Evolutionary conservation across 2,797 vertebrate genomes (phyloP), one percentile per base, ranked within the genome.

Genomic region (Dermochelys coriacea): DNA sequence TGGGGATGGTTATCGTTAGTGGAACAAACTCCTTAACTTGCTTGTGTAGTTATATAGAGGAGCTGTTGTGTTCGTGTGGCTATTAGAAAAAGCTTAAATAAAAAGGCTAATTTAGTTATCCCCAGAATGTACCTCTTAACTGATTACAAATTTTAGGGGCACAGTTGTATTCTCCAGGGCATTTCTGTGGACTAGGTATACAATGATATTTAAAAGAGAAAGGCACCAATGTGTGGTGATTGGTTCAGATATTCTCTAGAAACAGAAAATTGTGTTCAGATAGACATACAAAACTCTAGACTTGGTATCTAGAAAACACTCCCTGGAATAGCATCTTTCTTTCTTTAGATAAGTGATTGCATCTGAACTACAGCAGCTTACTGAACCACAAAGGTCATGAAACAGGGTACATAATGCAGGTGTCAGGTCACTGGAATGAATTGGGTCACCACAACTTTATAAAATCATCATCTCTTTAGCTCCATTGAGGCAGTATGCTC

Each of bases 391-490:
- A 92, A 96, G 90, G 89, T 93, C 92, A 91, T 86, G 95, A 97
- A 93, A 85, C 81, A 92, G 88, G 93, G 88, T 91, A 85, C 51
- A 84, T 96, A 94, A 96, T 95, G 98, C 90, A 55, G 16, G 64
- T 83, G 80, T 94, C 91, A 79, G 90, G 74, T 94, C 89, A 80
- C 93, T 95, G 93, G 95, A 95, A 93, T 85, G 94, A 94, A 96
- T 88, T 85, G 59, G 83, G 83, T 92, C 85, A 91, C 94, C 81
- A 93, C 90, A 95, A 97, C 93, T 96, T 97, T 94, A 80, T n/a
- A 89, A 91, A 97, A 95, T 91, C 88, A 88, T 96, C 92, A 80
- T 95, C 95, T 94, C 93, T 92, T 83, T 95, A 96, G 95, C 93
- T 91, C 88, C 80, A 86, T 94, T 97, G 93, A 91, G 96, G 61